phyloP scores from a whole-genome alignment of 2,797 vertebrate genomes.

The Chrysocyon brachyurus region DNA sequence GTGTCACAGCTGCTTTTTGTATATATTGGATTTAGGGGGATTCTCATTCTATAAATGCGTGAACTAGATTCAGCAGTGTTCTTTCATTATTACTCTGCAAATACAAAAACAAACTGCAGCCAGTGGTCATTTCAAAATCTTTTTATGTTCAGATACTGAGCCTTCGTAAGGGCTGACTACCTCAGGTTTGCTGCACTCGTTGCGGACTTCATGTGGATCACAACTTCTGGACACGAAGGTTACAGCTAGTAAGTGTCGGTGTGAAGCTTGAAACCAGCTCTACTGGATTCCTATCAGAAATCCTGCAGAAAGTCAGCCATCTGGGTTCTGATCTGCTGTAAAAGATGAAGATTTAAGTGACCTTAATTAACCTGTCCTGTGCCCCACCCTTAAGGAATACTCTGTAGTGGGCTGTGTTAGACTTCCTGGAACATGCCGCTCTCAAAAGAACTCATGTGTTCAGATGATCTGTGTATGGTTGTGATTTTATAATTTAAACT shows the following conservation, averaged over 20 bases:
- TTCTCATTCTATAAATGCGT: constrained; percentile 82
- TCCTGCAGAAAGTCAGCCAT: constrained; percentile 91
- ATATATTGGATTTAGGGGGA: constrained; percentile 88
- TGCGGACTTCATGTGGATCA: constrained; percentile 94
- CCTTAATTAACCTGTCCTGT: constrained; percentile 94
- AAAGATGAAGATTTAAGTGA: constrained; percentile 96
- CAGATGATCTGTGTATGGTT: constrained; percentile 90
- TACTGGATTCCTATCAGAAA: constrained; percentile 92
- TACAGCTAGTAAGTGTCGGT: constrained; percentile 89
- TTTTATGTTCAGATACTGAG: constrained; percentile 93
- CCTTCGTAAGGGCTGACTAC: constrained; percentile 94
- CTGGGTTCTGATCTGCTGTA: constrained; percentile 92
- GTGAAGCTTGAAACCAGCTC: constrained; percentile 91
- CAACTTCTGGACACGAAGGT: constrained; percentile 92
- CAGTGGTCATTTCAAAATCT: constrained; percentile 91
- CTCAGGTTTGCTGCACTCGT: constrained; percentile 93
- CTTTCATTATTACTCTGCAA: constrained; percentile 87
- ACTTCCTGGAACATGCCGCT: constrained; percentile 89
- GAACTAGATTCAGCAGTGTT: constrained; percentile 88
- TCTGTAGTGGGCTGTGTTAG: constrained; percentile 88
- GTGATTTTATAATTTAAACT: constrained; percentile 91
- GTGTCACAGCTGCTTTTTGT: constrained; percentile 89
- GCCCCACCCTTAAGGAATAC: constrained; percentile 90
- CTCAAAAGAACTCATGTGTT: constrained; percentile 85
- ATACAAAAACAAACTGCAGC: constrained; percentile 87